phyloP scores from a whole-genome alignment of 2,888 invertebrate species.

The Argyresthia goedartella region DNA sequence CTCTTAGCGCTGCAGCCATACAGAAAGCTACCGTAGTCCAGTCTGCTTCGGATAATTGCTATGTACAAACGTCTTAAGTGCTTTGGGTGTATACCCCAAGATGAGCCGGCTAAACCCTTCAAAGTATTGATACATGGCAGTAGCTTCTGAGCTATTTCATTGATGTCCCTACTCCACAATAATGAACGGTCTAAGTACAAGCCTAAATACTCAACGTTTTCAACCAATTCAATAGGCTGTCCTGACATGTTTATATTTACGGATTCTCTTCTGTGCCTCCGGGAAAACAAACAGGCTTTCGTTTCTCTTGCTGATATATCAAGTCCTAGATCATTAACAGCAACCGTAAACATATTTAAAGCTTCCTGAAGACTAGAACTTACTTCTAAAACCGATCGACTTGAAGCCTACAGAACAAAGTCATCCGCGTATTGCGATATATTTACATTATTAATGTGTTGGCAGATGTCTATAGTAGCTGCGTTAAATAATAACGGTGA shows the following conservation, averaged over 20 bases:
- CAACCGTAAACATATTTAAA: neutral
- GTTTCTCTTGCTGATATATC: neutral
- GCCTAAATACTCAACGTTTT: conserved; percentile 3
- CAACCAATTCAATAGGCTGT: neutral
- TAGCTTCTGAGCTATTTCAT: neutral
- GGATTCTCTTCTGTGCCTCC: neutral
- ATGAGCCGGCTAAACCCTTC: conserved; percentile 1
- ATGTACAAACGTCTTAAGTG: conserved; percentile 5
- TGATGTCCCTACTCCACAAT: conserved; percentile 2
- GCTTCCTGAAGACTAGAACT: neutral
- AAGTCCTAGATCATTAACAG: neutral
- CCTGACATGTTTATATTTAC: neutral
- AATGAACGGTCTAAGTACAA: conserved; percentile 3
- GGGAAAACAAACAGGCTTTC: neutral
- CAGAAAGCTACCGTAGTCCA: conserved; percentile 4
- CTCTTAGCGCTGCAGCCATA: neutral
- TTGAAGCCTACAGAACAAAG: neutral
- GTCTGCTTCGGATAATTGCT: conserved; percentile 4
- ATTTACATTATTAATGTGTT: neutral
- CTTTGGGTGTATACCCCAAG: conserved; percentile 4
- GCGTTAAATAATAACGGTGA: neutral
- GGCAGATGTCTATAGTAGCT: neutral
- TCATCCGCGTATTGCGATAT: neutral
- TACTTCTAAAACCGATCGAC: neutral
- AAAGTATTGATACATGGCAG: neutral